Base-by-base conservation (phyloP, 2,888 invertebrate genomes). In the Dioctria rufipes region DNA sequence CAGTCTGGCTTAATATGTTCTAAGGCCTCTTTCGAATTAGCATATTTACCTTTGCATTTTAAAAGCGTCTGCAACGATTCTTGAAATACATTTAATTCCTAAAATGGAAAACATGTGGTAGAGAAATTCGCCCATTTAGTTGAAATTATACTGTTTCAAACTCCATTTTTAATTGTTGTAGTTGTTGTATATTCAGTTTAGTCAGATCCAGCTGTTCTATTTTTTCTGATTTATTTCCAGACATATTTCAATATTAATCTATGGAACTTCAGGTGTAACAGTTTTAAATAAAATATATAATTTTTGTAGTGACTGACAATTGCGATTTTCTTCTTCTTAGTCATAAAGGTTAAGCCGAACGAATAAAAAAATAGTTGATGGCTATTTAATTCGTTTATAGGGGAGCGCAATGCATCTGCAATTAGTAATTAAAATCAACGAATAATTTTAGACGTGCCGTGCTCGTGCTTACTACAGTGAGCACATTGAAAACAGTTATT, bases 41-140 rank as follows among this genome's bases (percentile, higher is more conserved):
- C 93, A 89, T 96, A 98, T 90, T 97, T 98, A 49, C 92, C 92
- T 89, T 98, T 97, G 5, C 97, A 97, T 86, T 95, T 92, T 90
- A 98, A 97, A 80, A 98, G 90, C 39, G 96, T 95, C 86, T 95
- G 94, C 83, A 98, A 89, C 0, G 98, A 98, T 84, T 96, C 96
- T 91, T 96, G 95, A 88, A 98, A 96, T 67, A 98, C 92, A 85
- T 92, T 92, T 82, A 98, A 90, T 89, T 98, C 98, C 95, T 95
- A 86, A 81, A 90, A 90, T 83, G 43, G 61, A 63, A 58, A 39
- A 25, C 54, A 54, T 39, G 40, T 37, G 39, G 49, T 54, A 6
- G 0, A 71, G 43, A 40, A 5, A 40, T 9, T 42, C 4, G 42
- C 5, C 13, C 43, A 39, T 80, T 60, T 77, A 79, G 81, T 60